Conservation (phyloP, 2,888 invertebrate species). For the Prostheceraeus crozeri region DNA sequence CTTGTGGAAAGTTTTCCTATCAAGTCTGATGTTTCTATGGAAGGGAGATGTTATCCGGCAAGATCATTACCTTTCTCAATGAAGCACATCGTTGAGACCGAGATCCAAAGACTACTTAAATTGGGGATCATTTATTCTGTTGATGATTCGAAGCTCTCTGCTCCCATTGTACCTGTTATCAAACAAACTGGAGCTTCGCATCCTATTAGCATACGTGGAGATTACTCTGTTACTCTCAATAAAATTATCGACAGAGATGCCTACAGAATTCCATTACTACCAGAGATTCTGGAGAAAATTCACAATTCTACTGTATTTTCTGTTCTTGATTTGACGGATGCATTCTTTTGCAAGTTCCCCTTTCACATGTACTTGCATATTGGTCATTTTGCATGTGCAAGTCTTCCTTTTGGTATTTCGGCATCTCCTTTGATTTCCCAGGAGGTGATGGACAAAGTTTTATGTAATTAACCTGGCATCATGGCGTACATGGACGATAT, state of each 20-base stretch:
- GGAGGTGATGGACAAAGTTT: slow-evolving; percentile 31
- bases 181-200: slow-evolving; percentile 27
- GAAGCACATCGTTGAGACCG: slow-evolving; percentile 21
- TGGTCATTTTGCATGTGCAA: slow-evolving; percentile 33
- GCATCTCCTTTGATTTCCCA: slow-evolving; percentile 34
- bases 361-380: slow-evolving; percentile 32
- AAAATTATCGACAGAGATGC: slow-evolving; percentile 27
- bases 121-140: slow-evolving; percentile 24
- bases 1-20: slow-evolving; percentile 19
- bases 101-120: slow-evolving; percentile 11
- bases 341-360: slow-evolving; percentile 25
- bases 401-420: slow-evolving; percentile 33
- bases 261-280: slow-evolving; percentile 8
- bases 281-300: slow-evolving; percentile 22
- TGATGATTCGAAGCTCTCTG: slow-evolving; percentile 21
- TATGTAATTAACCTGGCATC: too few species aligned
- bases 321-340: slow-evolving; percentile 24
- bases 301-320: slow-evolving; percentile 12
- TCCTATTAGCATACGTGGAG: slow-evolving; percentile 19
- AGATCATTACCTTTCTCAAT: slow-evolving; percentile 29
- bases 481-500: too few species aligned
- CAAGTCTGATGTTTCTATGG: slow-evolving; percentile 8
- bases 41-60: slow-evolving; percentile 22
- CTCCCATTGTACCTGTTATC: slow-evolving; percentile 30
- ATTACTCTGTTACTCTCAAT: slow-evolving; percentile 29